Conservation (phyloP, 2,113 vertebrate genomes). For the Dromaius novaehollandiae region DNA sequence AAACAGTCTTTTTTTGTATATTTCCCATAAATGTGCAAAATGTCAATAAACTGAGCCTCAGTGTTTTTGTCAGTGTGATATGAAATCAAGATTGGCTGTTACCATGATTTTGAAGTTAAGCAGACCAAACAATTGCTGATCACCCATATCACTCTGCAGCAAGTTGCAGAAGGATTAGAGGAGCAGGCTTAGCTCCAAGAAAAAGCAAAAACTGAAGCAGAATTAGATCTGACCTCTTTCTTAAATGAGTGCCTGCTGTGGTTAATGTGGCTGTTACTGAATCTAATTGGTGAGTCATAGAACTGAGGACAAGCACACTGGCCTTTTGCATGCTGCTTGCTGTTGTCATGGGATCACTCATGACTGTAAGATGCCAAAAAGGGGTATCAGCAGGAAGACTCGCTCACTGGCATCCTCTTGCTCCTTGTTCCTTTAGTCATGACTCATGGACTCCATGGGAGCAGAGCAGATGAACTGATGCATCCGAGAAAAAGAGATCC, state of each 20-base stretch:
- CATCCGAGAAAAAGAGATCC: background rate
- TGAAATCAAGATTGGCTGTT: background rate
- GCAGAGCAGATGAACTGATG: fast-evolving
- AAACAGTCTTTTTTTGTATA: background rate
- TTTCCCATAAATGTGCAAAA: background rate
- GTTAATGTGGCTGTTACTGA: background rate
- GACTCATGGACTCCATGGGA: background rate
- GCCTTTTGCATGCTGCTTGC: background rate
- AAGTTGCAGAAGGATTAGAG: background rate
- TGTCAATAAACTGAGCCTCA: background rate
- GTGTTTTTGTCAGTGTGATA: background rate
- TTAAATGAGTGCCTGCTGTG: background rate
- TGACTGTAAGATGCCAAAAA: background rate
- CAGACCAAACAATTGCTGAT: background rate
- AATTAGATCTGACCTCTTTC: background rate
- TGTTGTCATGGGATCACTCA: background rate
- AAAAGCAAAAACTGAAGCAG: background rate
- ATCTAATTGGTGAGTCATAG: background rate
- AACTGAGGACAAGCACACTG: background rate
- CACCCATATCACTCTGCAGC: background rate
- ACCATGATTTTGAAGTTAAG: background rate
- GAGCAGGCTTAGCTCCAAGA: background rate
- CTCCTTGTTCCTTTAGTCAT: background rate
- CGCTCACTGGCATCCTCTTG: background rate
- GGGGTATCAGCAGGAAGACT: background rate